phyloP scores from a whole-genome alignment of 92 coral and sea anemone species.

The Montipora capitata region DNA sequence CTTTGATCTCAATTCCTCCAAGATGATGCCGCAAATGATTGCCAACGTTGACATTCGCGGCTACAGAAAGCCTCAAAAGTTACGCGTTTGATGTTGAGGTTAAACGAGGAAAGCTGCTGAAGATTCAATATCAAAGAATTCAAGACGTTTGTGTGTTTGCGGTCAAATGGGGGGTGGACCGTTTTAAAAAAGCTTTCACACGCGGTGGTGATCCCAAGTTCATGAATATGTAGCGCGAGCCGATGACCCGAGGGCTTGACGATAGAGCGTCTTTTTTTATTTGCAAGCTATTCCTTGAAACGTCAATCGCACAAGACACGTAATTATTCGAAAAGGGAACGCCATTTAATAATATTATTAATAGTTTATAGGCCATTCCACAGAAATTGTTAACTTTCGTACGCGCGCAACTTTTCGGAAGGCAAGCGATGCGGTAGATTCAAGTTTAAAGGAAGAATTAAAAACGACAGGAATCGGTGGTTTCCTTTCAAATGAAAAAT shows the following conservation, averaged over 20 bases:
- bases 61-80: background rate
- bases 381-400: background rate
- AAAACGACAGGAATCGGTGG: background rate
- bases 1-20: background rate
- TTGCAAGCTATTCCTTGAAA: background rate
- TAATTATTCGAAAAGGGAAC: background rate
- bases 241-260: conserved; percentile 10
- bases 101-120: background rate
- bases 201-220: background rate
- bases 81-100: background rate
- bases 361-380: too few relatives aligned
- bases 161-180: conserved; percentile 24
- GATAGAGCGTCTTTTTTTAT: conserved; percentile 2
- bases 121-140: conserved; percentile 31
- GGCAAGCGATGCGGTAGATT: background rate
- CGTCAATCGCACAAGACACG: conserved; percentile 1
- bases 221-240: conserved; percentile 21
- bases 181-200: conserved; percentile 4
- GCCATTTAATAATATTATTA: too few relatives aligned
- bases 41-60: conserved; percentile 17
- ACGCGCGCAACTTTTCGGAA: background rate
- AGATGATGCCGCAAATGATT: background rate
- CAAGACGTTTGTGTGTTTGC: conserved; percentile 16
- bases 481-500: conserved; percentile 8
- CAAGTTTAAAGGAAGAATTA: too few relatives aligned